Percentiles rank a stretch among this genome's conserved stretches.
These are phyloP conservation scores for Zaprionus gabonicus DNA, from an alignment of 1,140 invertebrate species.

Conservation along the genomic window DNA sequence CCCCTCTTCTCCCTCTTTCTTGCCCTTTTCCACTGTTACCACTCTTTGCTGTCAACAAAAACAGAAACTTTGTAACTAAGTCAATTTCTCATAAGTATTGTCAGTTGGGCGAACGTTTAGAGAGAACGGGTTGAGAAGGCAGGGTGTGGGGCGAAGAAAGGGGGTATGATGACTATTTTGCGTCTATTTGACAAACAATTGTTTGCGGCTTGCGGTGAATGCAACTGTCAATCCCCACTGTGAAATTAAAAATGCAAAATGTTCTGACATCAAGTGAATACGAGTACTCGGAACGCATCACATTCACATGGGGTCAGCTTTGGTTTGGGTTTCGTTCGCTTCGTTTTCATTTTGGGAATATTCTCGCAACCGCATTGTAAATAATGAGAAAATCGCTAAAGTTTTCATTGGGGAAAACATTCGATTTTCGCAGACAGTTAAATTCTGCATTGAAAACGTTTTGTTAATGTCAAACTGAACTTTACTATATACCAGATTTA, in stretches of 20 bases:
- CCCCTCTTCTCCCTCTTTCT: background rate
- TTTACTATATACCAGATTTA: too few relatives aligned
- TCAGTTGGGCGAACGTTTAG: conserved; percentile 7
- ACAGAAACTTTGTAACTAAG: conserved; percentile 40
- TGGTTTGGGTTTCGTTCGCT: background rate
- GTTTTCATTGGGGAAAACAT: background rate
- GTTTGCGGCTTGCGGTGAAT: conserved; percentile 41
- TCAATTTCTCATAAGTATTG: conserved; percentile 38
- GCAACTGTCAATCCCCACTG: conserved; percentile 37
- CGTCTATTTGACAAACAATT: conserved; percentile 40
- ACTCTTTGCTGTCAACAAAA: conserved; percentile 13
- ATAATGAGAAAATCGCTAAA: conserved; percentile 30
- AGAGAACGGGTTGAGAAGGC: background rate
- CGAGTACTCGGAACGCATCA: conserved; percentile 17
- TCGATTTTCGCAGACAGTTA: background rate
- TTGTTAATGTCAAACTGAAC: background rate
- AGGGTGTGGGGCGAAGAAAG: background rate
- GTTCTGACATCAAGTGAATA: conserved; percentile 35
- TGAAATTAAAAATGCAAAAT: conserved; percentile 53
- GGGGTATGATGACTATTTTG: conserved; percentile 5
- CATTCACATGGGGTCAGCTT: background rate
- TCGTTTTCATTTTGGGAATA: conserved; percentile 12
- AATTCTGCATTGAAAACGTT: background rate
- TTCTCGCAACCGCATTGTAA: conserved; percentile 42
- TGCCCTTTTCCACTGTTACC: background rate